A percentile compares a stretch with the other conserved stretches of the same genome.
Conservation (phyloP, 2,113 vertebrate genomes). For the Paraplagusia blochii region DNA sequence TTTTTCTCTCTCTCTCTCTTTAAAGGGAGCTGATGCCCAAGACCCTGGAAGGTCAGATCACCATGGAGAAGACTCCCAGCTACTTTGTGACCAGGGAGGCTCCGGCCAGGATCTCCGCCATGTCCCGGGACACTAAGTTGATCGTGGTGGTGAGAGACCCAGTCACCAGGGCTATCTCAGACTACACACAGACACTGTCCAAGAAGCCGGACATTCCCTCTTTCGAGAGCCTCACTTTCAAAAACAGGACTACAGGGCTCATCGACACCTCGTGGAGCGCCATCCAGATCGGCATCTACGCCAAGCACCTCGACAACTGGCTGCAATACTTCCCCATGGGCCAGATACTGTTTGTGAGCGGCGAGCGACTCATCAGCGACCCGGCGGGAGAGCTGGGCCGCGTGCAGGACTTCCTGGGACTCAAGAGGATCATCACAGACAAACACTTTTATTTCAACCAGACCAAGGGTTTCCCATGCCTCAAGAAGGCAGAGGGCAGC, state of each 20-base stretch:
- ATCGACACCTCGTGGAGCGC: slow-evolving; percentile 79
- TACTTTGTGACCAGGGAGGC: slow-evolving; percentile 92
- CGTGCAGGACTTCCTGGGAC: slow-evolving; percentile 77
- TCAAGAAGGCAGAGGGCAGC: slow-evolving; percentile 94
- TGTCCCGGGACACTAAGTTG: slow-evolving; percentile 88
- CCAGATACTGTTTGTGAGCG: slow-evolving; percentile 94
- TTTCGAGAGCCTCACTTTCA: slow-evolving; percentile 93
- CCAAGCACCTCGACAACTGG: slow-evolving; percentile 83
- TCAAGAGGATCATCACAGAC: slow-evolving; percentile 78
- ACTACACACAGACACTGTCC: slow-evolving; percentile 93
- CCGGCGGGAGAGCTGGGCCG: slow-evolving; percentile 93
- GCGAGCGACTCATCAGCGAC: slow-evolving; percentile 88
- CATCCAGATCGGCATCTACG: slow-evolving; percentile 77
- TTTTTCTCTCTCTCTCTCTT: too few species aligned
- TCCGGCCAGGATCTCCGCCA: slow-evolving; percentile 87
- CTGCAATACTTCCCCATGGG: slow-evolving; percentile 87
- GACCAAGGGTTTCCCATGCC: slow-evolving; percentile 97
- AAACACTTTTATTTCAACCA: slow-evolving; percentile 84
- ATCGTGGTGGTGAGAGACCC: slow-evolving; percentile 96
- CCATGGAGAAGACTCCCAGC: slow-evolving; percentile 97
- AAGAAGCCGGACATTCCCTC: slow-evolving; percentile 92
- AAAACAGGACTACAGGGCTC: slow-evolving; percentile 88
- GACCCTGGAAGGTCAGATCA: slow-evolving; percentile 93
- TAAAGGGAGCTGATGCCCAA: slow-evolving; percentile 88
- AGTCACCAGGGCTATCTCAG: slow-evolving; percentile 90